phyloP scores from a whole-genome alignment of 2,797 vertebrate genomes.

The Pipistrellus nathusii region DNA sequence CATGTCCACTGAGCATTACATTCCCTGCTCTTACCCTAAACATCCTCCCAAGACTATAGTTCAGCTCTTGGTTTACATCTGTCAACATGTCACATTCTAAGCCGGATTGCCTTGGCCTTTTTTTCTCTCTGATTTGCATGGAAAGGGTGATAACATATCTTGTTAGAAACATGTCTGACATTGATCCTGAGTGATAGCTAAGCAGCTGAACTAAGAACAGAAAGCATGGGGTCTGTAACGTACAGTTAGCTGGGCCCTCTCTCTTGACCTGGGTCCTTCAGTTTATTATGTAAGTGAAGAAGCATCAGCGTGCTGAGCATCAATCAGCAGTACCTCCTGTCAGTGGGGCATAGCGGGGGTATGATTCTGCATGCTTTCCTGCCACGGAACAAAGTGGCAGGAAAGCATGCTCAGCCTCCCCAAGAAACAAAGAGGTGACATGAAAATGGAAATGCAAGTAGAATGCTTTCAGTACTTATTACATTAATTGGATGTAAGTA shows the following conservation, averaged over 20 bases:
- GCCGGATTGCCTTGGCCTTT: background rate
- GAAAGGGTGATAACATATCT: conserved; percentile 52
- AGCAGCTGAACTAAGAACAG: background rate
- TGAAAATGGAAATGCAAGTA: conserved; percentile 23
- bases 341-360: background rate
- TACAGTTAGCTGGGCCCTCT: background rate
- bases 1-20: background rate
- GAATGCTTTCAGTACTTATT: background rate
- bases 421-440: background rate
- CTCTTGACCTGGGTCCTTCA: background rate
- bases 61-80: conserved; percentile 6
- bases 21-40: background rate
- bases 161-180: conserved; percentile 57
- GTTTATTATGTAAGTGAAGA: background rate
- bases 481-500: conserved; percentile 66
- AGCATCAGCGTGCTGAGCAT: background rate
- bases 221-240: background rate
- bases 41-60: background rate
- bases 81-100: conserved; percentile 57
- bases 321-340: background rate
- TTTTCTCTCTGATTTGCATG: background rate
- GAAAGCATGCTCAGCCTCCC: conserved; percentile 16
- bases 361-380: background rate
- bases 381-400: background rate
- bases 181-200: conserved; percentile 54